A percentile compares a stretch with the other conserved stretches of the same genome.
Evolutionary conservation across 2,888 invertebrate species (phyloP).

Genomic region (Caradrina clavipalpis): DNA sequence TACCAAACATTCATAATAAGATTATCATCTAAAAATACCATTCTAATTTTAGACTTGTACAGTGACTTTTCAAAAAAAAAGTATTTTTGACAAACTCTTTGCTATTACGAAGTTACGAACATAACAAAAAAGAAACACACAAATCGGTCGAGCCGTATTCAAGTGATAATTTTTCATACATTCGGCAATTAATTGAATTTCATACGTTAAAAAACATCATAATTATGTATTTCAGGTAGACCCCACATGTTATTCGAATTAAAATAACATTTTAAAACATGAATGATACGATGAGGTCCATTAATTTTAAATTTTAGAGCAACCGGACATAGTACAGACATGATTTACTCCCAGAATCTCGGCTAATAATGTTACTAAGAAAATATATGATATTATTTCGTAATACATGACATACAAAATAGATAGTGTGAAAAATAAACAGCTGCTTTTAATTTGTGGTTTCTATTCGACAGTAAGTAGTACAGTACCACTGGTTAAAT

Average conservation of each 20-base stretch:
- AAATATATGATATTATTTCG: constrained; percentile 30
- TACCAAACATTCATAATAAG: no score
- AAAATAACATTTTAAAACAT: constrained; percentile 8
- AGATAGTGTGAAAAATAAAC: constrained; percentile 18
- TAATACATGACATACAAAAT: constrained; percentile 32
- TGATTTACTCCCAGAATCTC: constrained; percentile 32
- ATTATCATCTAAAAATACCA: no score
- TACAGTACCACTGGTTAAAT: neutral
- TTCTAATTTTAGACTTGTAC: no score
- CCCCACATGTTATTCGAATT: neutral
- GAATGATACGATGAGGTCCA: constrained; percentile 11
- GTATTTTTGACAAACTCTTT: no score
- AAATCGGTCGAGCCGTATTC: no score
- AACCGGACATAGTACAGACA: constrained; percentile 44
- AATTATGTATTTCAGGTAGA: neutral
- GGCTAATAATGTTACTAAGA: constrained; percentile 33
- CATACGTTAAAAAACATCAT: neutral
- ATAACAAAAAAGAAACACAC: no score
- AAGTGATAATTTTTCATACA: no score
- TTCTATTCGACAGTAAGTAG: neutral
- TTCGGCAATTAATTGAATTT: no score
- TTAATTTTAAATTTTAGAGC: constrained; percentile 26
- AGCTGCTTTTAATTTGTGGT: constrained; percentile 21
- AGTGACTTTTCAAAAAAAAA: no score
- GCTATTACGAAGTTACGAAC: no score